Evolutionary conservation across 2,888 invertebrate species (phyloP), one percentile per base, ranked within the genome.

Genomic region (Caenorhabditis angaria): DNA sequence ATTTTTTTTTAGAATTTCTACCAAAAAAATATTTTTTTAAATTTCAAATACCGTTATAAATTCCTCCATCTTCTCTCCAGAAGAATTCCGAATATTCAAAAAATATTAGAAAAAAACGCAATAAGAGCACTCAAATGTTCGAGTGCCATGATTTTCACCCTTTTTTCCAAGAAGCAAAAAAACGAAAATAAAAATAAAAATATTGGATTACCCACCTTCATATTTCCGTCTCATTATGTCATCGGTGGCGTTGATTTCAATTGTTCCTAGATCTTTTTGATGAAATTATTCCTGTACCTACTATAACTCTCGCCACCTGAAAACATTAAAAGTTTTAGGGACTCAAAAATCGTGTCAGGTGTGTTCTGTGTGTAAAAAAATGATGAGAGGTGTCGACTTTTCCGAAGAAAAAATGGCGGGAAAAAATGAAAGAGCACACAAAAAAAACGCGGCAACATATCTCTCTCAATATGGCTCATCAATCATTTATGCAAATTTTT

Each of bases 201-300:
- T n/a, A n/a, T n/a, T n/a, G n/a, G n/a, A n/a, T n/a, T n/a, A 53
- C 48, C 18, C 1, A 70, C 70, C 71, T 71, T 71, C 71, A 71
- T 71, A 66, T 25, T 63, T 66, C 51, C 50, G 62, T 66, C 63
- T 71, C 71, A 71, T 71, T 71, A 56, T 71, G 71, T 25, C 71
- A 71, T 71, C 61, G 51, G 29, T 14, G 55, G 25, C 50, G 54
- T 53, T 5, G 41, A 41, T 10, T 32, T 32, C 32, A 32, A 32
- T 6, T 41, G 41, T 18, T 41, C 41, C 41, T 41, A 41, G 18
- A 12, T 41, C 22, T 25, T 18, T 20, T 50, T 22, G n/a, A 48
- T 48, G 5, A 4, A 10, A 48, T 48, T 32, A 12, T 41, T 18
- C 6, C 50, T 4, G 4, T 18, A 50, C 22, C 50, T 50, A 10